Evolutionary conservation across 2,888 invertebrate species (phyloP), one percentile per base, ranked within the genome.

Genomic region (Drosophila koepferae): DNA sequence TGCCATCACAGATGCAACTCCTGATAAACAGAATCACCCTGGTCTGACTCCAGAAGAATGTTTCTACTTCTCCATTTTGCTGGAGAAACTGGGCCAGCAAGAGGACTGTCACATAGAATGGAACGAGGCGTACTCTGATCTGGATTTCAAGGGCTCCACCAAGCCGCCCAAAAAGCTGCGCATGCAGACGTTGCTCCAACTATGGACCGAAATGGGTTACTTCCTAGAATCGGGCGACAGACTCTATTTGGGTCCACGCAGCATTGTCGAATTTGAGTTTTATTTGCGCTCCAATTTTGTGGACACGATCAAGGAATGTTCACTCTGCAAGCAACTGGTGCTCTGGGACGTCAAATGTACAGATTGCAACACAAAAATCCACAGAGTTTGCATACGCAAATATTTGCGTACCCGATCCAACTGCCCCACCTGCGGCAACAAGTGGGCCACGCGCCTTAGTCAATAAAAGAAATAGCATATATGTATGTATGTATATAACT

Each of bases 191-290:
- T 66, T 84, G 2, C 31, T 87, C 0, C 62, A 87, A 10, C 48
- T 63, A 3, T 89, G 87, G 90, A 73, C 60, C 12, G 54, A 69
- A 5, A 79, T 84, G 85, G 85, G 85, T 4, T 85, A 89, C 53
- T 74, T 85, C 1, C 28, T 84, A 2, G 72, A 81, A 9, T 40
- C 23, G 4, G 51, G 63, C 8, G 84, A 81, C 8, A 44, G 36
- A 28, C 43, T 89, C 2, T 85, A 77, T 56, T 44, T 85, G 23
- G 85, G 85, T 0, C 89, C 85, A 1, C 89, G 90, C 8, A 81
- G 80, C 20, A 64, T 89, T 1, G 51, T 87, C 1, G 85, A 85
- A 18, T 72, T 85, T 3, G 79, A 67, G n/a, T 87, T 87, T 14
- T 75, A 81, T 53, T n/a, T 85, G 23, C 74, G 66, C 8, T 67